phyloP scores from a whole-genome alignment of 2,888 invertebrate species.

The Sinodicranocentrus sp. region DNA sequence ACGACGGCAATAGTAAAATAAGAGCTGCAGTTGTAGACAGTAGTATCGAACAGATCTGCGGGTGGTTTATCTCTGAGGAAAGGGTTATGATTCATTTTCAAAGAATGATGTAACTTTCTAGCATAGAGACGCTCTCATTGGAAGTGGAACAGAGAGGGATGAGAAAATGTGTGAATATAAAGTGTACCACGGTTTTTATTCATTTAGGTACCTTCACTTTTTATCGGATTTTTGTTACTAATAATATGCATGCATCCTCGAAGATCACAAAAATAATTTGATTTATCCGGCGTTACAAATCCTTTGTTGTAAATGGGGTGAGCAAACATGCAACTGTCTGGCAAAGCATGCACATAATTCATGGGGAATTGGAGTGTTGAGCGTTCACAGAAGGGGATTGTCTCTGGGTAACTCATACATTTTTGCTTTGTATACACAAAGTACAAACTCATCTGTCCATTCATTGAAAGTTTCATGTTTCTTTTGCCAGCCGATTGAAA shows the following conservation, averaged over 20 bases:
- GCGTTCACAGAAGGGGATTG: constrained; percentile 7
- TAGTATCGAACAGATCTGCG: constrained; percentile 34
- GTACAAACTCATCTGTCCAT: constrained; percentile 5
- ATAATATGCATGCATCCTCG: background rate
- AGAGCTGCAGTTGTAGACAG: background rate
- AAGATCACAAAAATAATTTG: background rate
- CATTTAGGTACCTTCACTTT: constrained; percentile 28
- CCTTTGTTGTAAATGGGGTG: background rate
- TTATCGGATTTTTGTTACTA: constrained; percentile 10
- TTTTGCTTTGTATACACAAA: no score
- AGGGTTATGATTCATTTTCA: constrained; percentile 63
- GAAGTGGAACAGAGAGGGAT: constrained; percentile 14
- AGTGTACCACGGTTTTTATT: constrained; percentile 3
- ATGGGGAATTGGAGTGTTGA: constrained; percentile 24
- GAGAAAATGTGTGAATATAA: background rate
- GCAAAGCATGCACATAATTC: constrained; percentile 30
- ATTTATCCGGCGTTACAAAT: constrained; percentile 6
- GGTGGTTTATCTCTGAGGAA: constrained; percentile 49
- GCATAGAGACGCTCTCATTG: background rate
- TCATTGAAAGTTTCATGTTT: constrained; percentile 23
- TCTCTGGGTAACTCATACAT: background rate
- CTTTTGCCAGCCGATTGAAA: constrained; percentile 1
- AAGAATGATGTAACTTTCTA: constrained; percentile 68
- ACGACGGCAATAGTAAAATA: constrained; percentile 11
- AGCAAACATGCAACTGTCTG: constrained; percentile 35